Evolutionary conservation across 2,888 invertebrate genomes (phyloP), one percentile per base, ranked within the genome.

Genomic region (Bombyx huttoni): DNA sequence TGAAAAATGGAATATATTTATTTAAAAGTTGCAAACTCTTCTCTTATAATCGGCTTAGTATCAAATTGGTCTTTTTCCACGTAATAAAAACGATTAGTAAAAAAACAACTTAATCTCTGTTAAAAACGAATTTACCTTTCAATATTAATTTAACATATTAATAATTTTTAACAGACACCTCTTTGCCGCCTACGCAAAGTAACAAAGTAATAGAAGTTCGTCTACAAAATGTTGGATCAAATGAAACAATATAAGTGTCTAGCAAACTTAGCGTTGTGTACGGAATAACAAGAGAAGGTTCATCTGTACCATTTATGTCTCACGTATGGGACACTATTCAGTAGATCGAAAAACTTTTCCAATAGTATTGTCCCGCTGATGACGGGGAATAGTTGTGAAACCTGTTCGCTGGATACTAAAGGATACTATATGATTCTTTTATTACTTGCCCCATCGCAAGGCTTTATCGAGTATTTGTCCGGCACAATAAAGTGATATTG

Each of bases 301-400:
- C 78, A 77, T 75, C 75, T 78, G 78, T 67, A 74, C 65, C 74
- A 67, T 75, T 82, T 82, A 81, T 78, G 81, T 77, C 72, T 67
- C 79, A 82, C 83, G 81, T 81, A 78, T 65, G 59, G 61, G 65
- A 70, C 75, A 80, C 82, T 78, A 79, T 78, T 80, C 77, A 77
- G 70, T 70, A 75, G 81, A 82, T 82, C 80, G 81, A 80, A 81
- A 86, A 86, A 86, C 70, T 86, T 86, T 86, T 84, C 84, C 83
- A 86, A 85, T 85, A 82, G 73, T 71, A 68, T 67, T 67, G 68
- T 70, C 67, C 64, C 63, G 68, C 71, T 78, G 81, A 82, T 83
- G 81, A 83, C 78, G 81, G 81, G 72, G 79, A 82, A 80, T 78
- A 76, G 78, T 81, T 79, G 74, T 68, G 65, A 62, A 66, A 73